A percentile compares a stretch with the other conserved stretches of the same genome.
Evolutionary conservation across 2,113 vertebrate species (phyloP).

Genomic region (Thymallus thymallus): DNA sequence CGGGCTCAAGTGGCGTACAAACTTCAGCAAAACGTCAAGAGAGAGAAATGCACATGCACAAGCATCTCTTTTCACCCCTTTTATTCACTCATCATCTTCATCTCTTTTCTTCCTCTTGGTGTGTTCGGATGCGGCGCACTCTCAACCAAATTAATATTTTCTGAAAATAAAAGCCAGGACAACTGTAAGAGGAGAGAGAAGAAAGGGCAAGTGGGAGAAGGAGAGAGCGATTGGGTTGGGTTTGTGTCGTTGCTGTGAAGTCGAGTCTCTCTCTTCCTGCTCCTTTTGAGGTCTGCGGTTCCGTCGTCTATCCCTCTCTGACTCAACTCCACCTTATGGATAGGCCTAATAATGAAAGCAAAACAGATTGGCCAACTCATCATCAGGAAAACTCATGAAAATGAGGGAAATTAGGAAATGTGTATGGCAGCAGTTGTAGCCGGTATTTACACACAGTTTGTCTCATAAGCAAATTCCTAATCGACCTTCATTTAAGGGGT

Average conservation of each 20-base stretch:
- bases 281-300: slow-evolving; percentile 71
- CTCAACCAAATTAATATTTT: slow-evolving; percentile 80
- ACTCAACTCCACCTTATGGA: slow-evolving; percentile 58
- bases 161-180: slow-evolving; percentile 83
- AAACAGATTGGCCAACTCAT: slow-evolving; percentile 31
- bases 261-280: slow-evolving; percentile 59
- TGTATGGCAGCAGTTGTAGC: slow-evolving; percentile 6
- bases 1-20: slow-evolving; percentile 79
- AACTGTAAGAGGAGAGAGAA: slow-evolving; percentile 72
- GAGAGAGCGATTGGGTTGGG: slow-evolving; percentile 44
- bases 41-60: slow-evolving; percentile 71
- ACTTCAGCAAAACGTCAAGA: slow-evolving; percentile 84
- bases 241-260: slow-evolving; percentile 65
- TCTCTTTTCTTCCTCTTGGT: slow-evolving; percentile 60
- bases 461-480: slow-evolving; percentile 54
- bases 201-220: slow-evolving; percentile 45
- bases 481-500: slow-evolving; percentile 1
- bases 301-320: slow-evolving; percentile 67
- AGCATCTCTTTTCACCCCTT: slow-evolving; percentile 46
- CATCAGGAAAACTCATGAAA: slow-evolving; percentile 64
- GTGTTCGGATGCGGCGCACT: slow-evolving; percentile 61
- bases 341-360: slow-evolving; percentile 31
- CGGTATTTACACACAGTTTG: slow-evolving; percentile 60
- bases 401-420: slow-evolving; percentile 49
- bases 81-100: slow-evolving; percentile 23